Evolutionary conservation across 2,888 invertebrate species (phyloP).

Genomic region (Chesias legatella): DNA sequence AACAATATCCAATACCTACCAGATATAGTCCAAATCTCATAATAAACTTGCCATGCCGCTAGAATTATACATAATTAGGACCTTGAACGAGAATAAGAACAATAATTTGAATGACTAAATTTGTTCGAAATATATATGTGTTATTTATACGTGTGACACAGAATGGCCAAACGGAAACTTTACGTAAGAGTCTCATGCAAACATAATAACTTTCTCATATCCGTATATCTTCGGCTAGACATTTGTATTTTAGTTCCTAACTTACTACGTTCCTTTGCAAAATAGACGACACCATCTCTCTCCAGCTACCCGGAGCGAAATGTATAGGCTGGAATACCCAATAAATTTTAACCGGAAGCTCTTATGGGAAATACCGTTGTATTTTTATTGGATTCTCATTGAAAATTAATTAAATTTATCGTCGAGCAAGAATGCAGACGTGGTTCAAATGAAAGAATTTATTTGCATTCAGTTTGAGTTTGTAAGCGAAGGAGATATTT

Average conservation of each 20-base stretch:
- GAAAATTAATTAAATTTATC: constrained; percentile 28
- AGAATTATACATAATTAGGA: too few relatives aligned
- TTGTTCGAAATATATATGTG: too few relatives aligned
- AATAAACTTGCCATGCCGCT: too few relatives aligned
- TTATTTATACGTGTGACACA: neutral
- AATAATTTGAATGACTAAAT: too few relatives aligned
- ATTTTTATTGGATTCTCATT: constrained; percentile 38
- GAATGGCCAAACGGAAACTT: constrained; percentile 7
- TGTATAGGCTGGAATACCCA: constrained; percentile 32
- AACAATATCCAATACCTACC: too few relatives aligned
- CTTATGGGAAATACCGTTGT: constrained; percentile 44
- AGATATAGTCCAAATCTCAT: too few relatives aligned
- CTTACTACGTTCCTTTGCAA: constrained; percentile 28
- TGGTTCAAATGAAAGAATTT: constrained; percentile 3
- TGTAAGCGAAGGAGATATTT: too few relatives aligned
- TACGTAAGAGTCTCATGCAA: constrained; percentile 26
- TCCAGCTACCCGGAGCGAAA: constrained; percentile 21
- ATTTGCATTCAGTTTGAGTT: too few relatives aligned
- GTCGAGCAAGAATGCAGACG: constrained; percentile 18
- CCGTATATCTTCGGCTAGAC: constrained; percentile 27
- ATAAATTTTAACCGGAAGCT: constrained; percentile 50
- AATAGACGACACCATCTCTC: constrained; percentile 24
- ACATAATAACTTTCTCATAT: constrained; percentile 25
- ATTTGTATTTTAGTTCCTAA: constrained; percentile 29
- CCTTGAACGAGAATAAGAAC: too few relatives aligned